Percentiles rank a stretch among this genome's conserved stretches.
Conservation (phyloP, 92 coral and sea anemone species). For the Epizoanthus scotinus region DNA sequence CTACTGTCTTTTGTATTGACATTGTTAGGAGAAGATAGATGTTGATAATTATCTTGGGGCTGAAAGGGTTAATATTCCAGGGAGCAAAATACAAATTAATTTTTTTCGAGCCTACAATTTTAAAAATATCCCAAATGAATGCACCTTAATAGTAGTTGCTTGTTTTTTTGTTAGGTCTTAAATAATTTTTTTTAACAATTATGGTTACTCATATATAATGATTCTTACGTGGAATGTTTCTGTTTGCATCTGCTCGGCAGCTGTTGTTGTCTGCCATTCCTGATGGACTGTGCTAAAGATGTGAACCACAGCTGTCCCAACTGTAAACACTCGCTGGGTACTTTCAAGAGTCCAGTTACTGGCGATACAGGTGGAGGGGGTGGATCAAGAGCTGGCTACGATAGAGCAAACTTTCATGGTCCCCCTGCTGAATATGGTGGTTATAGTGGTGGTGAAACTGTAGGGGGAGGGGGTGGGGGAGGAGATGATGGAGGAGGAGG, state of each 20-base stretch:
- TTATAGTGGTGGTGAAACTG: slow-evolving; percentile 23
- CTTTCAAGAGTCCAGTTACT: slow-evolving; percentile 58
- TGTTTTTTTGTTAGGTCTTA: no score
- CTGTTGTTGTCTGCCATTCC: slow-evolving; percentile 79
- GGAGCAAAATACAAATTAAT: no score
- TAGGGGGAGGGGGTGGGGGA: slow-evolving; percentile 31
- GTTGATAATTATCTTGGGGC: no score
- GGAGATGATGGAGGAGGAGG: slow-evolving; percentile 17
- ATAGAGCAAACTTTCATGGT: slow-evolving; percentile 17
- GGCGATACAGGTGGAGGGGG: slow-evolving; percentile 62
- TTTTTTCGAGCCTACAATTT: no score
- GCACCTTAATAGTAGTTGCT: no score
- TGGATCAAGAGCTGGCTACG: background rate
- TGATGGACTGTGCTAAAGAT: slow-evolving; percentile 76
- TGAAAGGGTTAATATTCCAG: no score
- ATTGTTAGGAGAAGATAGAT: no score
- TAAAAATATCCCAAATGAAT: no score
- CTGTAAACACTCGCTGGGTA: slow-evolving; percentile 63
- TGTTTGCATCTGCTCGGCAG: slow-evolving; percentile 22
- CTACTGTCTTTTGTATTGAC: no score
- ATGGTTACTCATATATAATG: background rate
- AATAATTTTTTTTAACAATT: background rate
- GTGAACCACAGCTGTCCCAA: slow-evolving; percentile 74
- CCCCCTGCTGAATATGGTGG: slow-evolving; percentile 17
- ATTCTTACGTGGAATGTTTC: background rate